Evolutionary conservation across 30 jellyfish, hydroid and myxozoan species (phyloP).

Genomic region (Hydra vulgaris): DNA sequence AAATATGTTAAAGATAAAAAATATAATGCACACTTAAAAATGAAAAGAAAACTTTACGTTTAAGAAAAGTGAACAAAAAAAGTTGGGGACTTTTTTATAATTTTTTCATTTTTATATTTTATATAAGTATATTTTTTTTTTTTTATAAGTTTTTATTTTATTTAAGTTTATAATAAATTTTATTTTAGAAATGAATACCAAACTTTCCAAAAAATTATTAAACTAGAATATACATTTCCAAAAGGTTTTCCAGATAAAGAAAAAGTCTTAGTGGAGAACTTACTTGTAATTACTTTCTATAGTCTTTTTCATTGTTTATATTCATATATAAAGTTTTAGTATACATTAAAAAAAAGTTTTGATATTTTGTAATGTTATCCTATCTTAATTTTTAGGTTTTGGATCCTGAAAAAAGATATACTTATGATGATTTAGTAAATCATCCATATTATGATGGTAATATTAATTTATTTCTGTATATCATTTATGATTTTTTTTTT

Average conservation of each 20-base stretch:
- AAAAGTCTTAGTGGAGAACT: constrained; percentile 54
- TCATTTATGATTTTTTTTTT: too few relatives aligned
- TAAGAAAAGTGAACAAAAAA: too few relatives aligned
- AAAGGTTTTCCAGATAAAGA: constrained; percentile 79
- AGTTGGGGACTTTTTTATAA: too few relatives aligned
- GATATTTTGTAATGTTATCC: background rate
- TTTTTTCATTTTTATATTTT: background rate
- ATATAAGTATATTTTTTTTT: background rate
- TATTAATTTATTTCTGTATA: background rate
- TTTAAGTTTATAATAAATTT: background rate
- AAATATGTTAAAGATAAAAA: too few relatives aligned
- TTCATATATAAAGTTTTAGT: background rate
- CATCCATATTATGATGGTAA: constrained; percentile 6
- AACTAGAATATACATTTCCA: constrained; percentile 78
- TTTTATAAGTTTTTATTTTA: background rate
- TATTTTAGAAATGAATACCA: constrained; percentile 79
- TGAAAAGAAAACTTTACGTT: too few relatives aligned
- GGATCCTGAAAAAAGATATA: background rate
- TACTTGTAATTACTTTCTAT: constrained; percentile 42
- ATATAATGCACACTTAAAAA: too few relatives aligned
- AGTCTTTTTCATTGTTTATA: background rate
- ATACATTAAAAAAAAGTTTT: background rate
- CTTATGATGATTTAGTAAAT: background rate
- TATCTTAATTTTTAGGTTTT: background rate
- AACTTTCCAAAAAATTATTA: constrained; percentile 84